These are phyloP conservation scores for Apis dorsata DNA, from an alignment of 1,140 invertebrate species.

Conservation along the genomic window DNA sequence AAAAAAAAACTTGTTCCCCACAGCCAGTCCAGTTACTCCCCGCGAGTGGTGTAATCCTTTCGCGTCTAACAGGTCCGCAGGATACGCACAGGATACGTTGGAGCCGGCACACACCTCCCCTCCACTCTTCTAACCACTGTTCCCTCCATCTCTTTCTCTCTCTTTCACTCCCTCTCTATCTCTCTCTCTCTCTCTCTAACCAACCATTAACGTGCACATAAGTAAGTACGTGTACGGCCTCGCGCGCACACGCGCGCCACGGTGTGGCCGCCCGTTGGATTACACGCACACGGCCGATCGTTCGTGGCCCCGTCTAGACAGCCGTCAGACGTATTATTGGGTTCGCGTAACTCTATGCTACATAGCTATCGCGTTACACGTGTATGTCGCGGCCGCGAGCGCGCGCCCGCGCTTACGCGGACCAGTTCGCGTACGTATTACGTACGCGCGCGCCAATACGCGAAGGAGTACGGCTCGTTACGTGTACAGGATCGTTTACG, in stretches of 20 bases:
- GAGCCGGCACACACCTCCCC: constrained; percentile 21
- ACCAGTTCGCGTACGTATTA: constrained; percentile 22
- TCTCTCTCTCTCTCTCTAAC: not conserved
- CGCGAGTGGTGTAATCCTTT: constrained; percentile 38
- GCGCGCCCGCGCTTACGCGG: constrained; percentile 23
- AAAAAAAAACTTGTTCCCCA: constrained; percentile 14
- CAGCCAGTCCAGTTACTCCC: constrained; percentile 38
- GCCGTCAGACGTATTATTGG: constrained; percentile 78
- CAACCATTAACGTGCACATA: constrained; percentile 36
- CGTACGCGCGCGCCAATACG: constrained; percentile 13
- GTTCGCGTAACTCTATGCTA: constrained; percentile 73
- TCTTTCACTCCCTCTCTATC: not conserved
- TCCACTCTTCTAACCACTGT: too few relatives aligned
- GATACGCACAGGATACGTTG: constrained; percentile 34
- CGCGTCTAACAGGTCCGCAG: constrained; percentile 43
- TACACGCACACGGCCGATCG: constrained; percentile 53
- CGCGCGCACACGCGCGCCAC: constrained; percentile 12
- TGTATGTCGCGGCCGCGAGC: constrained; percentile 28
- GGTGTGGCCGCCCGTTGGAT: constrained; percentile 50
- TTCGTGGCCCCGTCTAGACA: constrained; percentile 75
- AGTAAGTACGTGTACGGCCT: constrained; percentile 9
- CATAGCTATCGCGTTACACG: constrained; percentile 69
- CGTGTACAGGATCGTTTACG: constrained; percentile 32
- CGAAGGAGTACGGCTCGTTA: constrained; percentile 9
- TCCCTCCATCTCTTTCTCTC: too few relatives aligned